These are phyloP conservation scores for Tympanuchus pallidicinctus DNA, from an alignment of 2,113 vertebrate genomes.

Conservation along the genomic window DNA sequence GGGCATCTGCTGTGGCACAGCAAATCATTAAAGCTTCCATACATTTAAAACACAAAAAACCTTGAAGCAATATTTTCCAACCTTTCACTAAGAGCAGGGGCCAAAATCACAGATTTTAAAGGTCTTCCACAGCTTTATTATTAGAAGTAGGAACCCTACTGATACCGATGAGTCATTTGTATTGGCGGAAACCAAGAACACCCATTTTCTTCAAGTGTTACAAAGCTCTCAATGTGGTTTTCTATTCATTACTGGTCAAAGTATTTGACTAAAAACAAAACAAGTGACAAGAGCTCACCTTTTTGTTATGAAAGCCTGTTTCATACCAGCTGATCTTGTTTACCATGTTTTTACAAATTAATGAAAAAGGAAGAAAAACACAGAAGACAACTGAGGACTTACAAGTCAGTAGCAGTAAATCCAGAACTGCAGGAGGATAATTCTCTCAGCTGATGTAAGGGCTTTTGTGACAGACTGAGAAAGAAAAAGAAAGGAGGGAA, in stretches of 20 bases:
- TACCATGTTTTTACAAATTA: neutral
- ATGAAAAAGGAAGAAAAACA: conserved; percentile 33
- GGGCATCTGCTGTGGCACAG: neutral
- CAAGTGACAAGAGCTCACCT: conserved; percentile 41
- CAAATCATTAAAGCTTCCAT: conserved; percentile 44
- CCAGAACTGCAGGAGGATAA: conserved; percentile 44
- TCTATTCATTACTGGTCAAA: conserved; percentile 78
- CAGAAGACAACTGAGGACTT: rapidly evolving
- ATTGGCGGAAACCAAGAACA: conserved; percentile 83
- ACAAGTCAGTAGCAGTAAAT: conserved; percentile 16
- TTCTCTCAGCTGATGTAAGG: neutral
- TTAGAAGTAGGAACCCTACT: conserved; percentile 84
- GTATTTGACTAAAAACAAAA: conserved; percentile 60
- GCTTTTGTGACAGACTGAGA: neutral
- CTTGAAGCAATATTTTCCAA: conserved; percentile 83
- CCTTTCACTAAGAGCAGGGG: conserved; percentile 79
- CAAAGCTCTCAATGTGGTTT: conserved; percentile 70
- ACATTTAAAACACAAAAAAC: neutral
- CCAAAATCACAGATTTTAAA: conserved; percentile 79
- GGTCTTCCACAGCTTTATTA: conserved; percentile 83
- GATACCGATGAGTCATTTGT: conserved; percentile 85
- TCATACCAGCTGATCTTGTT: conserved; percentile 32
- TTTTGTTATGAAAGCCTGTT: neutral
- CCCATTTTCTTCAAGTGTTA: conserved; percentile 77
- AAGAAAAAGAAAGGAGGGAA: neutral